phyloP scores from a whole-genome alignment of 2,888 invertebrate genomes.

The Trissolcus japonicus region DNA sequence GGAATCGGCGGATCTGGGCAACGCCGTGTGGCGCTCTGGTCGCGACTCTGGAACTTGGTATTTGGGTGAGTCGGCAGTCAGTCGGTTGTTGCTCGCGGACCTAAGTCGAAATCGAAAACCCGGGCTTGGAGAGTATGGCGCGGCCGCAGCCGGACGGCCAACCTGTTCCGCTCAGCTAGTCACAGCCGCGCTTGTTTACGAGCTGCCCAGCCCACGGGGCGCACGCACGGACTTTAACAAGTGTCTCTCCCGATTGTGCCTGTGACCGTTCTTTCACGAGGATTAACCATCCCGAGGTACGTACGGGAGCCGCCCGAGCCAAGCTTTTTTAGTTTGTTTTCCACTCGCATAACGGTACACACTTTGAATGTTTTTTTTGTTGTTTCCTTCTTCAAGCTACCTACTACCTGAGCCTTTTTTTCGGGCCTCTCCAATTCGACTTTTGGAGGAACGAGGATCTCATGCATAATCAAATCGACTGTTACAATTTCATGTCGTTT shows the following conservation, averaged over 20 bases:
- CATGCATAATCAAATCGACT: too few species aligned
- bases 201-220: conserved; percentile 49
- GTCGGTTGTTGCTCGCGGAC: conserved; percentile 29
- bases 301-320: background rate
- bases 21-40: conserved; percentile 9
- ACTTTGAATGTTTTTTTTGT: too few species aligned
- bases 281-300: conserved; percentile 15
- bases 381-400: too few species aligned
- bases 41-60: conserved; percentile 30
- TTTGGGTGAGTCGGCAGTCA: conserved; percentile 24
- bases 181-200: conserved; percentile 32
- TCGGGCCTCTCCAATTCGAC: too few species aligned
- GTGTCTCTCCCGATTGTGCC: conserved; percentile 23
- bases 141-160: conserved; percentile 25
- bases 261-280: conserved; percentile 17
- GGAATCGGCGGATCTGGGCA: conserved; percentile 9
- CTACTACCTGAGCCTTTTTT: too few species aligned
- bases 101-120: conserved; percentile 14
- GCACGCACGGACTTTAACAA: conserved; percentile 33
- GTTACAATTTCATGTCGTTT: too few species aligned
- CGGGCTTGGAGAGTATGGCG: conserved; percentile 25
- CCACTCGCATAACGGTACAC: too few species aligned
- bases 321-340: too few species aligned
- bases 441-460: too few species aligned
- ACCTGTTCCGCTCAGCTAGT: conserved; percentile 28